Percentiles rank a stretch among this genome's conserved stretches.
Evolutionary conservation across 1,140 invertebrate species (phyloP).

Genomic region (Drosophila quadrilineata): DNA sequence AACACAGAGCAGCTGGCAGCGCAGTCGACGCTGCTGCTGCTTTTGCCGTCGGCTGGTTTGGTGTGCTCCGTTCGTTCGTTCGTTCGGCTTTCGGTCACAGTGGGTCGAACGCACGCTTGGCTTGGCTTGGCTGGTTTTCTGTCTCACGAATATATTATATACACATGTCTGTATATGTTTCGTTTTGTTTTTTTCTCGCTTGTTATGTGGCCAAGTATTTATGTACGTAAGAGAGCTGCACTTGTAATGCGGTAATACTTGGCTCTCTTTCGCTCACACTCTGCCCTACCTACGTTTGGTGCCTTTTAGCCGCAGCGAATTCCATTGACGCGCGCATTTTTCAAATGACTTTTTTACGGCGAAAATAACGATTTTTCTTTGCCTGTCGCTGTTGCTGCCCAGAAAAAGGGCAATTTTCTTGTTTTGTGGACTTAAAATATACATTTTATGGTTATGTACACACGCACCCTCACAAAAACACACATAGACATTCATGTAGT

Average conservation of each 20-base stretch:
- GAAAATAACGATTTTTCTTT: constrained; percentile 75
- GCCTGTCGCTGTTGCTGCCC: constrained; percentile 23
- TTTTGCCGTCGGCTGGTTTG: constrained; percentile 10
- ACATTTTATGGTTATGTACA: constrained; percentile 64
- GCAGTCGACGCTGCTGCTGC: constrained; percentile 1
- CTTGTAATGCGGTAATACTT: constrained; percentile 60
- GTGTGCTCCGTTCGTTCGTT: constrained; percentile 8
- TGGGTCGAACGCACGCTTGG: constrained; percentile 67
- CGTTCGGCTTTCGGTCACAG: constrained; percentile 39
- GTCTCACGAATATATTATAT: constrained; percentile 59
- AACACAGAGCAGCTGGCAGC: constrained; percentile 27
- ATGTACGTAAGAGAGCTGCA: constrained; percentile 49
- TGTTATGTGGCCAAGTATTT: constrained; percentile 53
- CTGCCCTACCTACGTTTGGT: constrained; percentile 6
- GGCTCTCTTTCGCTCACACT: constrained; percentile 17
- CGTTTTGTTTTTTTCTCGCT: constrained; percentile 10
- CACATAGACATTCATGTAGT: neutral
- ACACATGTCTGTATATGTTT: neutral
- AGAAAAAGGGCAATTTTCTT: constrained; percentile 35
- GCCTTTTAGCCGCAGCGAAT: constrained; percentile 52
- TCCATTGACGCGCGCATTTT: constrained; percentile 74
- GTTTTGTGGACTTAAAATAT: constrained; percentile 74
- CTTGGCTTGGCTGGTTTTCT: constrained; percentile 60
- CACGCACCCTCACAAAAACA: constrained; percentile 13
- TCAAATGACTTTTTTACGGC: constrained; percentile 75